Percentiles rank a stretch among this genome's conserved stretches.
Evolutionary conservation across 2,888 invertebrate species (phyloP).

Genomic region (Dicyrtoma fusca): DNA sequence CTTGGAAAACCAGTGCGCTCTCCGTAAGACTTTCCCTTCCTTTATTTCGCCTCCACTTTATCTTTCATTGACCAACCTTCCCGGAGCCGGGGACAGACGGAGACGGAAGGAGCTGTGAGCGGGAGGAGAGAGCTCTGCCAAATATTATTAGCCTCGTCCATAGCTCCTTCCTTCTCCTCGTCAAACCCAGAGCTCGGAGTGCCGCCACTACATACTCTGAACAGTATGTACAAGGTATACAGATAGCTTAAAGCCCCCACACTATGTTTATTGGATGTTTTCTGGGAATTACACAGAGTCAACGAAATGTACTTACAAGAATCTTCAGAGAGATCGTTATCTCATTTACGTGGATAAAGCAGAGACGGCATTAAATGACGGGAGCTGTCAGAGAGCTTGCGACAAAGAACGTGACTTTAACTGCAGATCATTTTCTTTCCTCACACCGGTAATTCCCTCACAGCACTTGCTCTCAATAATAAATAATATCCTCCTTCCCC

Average conservation of each 20-base stretch:
- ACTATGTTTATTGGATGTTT: too few species aligned
- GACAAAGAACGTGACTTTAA: slow-evolving; percentile 61
- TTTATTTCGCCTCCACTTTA: neutral
- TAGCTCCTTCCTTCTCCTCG: too few species aligned
- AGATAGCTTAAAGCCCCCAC: too few species aligned
- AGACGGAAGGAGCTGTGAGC: too few species aligned
- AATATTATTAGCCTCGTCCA: too few species aligned
- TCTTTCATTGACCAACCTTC: neutral
- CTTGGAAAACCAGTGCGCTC: slow-evolving; percentile 64
- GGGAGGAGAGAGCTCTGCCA: too few species aligned
- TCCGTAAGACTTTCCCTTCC: slow-evolving; percentile 58
- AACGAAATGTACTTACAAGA: slow-evolving; percentile 59
- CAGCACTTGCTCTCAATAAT: neutral
- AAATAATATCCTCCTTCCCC: neutral
- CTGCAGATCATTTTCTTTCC: slow-evolving; percentile 61
- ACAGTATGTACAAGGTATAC: too few species aligned
- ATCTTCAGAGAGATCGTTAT: slow-evolving; percentile 59
- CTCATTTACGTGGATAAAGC: slow-evolving; percentile 61
- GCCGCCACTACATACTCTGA: too few species aligned
- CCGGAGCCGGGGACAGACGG: neutral
- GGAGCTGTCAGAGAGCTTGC: slow-evolving; percentile 61
- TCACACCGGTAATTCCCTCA: slow-evolving; percentile 57
- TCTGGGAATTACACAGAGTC: slow-evolving; percentile 52
- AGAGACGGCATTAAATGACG: slow-evolving; percentile 59
- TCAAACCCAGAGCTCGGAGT: too few species aligned